Conservation (phyloP, 2,888 invertebrate species). For the Cataglyphis cursor region DNA sequence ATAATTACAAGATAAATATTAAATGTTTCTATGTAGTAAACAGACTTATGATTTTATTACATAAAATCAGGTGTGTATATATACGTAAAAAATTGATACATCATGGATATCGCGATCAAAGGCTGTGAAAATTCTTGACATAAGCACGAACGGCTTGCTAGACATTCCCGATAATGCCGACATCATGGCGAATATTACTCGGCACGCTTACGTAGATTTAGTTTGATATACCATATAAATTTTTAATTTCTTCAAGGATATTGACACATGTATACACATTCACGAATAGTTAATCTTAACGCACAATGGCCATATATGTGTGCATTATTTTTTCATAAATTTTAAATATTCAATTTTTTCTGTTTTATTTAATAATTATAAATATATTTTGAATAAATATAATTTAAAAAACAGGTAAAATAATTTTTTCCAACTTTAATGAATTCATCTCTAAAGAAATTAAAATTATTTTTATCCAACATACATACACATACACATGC, state of each 20-base stretch:
- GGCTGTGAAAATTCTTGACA: neutral
- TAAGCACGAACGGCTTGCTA: neutral
- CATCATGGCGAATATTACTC: slow-evolving; percentile 41
- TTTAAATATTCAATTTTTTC: no score
- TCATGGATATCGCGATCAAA: neutral
- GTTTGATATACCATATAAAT: neutral
- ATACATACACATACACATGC: neutral
- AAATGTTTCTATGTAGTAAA: neutral
- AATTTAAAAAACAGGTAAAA: no score
- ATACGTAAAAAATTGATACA: neutral
- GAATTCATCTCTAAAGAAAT: no score
- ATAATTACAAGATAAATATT: neutral
- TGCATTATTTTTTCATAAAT: neutral
- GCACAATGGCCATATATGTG: no score
- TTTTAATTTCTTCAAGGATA: neutral
- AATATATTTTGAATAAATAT: no score
- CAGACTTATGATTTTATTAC: no score
- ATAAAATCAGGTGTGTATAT: neutral
- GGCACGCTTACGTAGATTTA: no score
- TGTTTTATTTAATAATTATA: no score
- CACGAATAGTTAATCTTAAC: no score
- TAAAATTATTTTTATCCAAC: neutral
- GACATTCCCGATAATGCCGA: slow-evolving; percentile 13
- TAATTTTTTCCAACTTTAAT: no score
- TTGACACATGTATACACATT: no score